A percentile compares a stretch with the other conserved stretches of the same genome.
These are phyloP conservation scores for Acronicta leporina DNA, from an alignment of 2,888 invertebrate genomes.

Conservation along the genomic window DNA sequence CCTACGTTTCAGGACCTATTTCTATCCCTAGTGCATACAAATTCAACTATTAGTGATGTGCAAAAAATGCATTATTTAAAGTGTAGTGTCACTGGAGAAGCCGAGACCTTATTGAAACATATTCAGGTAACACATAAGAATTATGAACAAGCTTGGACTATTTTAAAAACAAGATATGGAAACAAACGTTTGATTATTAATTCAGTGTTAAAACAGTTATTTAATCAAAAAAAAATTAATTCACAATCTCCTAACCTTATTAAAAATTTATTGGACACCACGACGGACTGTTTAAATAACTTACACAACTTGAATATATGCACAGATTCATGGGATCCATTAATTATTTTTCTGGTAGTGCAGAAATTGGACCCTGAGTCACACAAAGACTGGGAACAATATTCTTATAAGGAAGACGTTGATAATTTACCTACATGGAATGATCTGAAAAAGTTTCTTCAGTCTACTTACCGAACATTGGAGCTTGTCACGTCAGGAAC, in stretches of 20 bases:
- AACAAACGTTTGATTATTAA: constrained; percentile 10
- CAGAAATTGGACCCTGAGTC: constrained; percentile 24
- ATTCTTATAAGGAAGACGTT: neutral
- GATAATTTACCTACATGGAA: constrained; percentile 6
- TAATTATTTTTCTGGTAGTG: constrained; percentile 19
- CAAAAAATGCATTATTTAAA: no score
- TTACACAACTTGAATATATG: constrained; percentile 7
- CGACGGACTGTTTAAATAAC: constrained; percentile 9
- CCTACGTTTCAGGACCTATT: neutral
- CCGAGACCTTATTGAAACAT: no score
- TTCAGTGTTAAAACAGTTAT: constrained; percentile 1
- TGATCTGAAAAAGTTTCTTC: neutral
- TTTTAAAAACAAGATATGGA: constrained; percentile 15
- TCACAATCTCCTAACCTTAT: constrained; percentile 3
- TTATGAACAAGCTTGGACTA: constrained; percentile 33
- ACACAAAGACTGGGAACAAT: constrained; percentile 16
- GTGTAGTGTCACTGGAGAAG: no score
- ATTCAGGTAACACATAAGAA: constrained; percentile 26
- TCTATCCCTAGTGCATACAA: neutral
- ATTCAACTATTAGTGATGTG: no score
- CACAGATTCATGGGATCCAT: constrained; percentile 16
- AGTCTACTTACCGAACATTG: constrained; percentile 7
- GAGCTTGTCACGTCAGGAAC: constrained; percentile 5
- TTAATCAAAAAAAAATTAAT: no score
- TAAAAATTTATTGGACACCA: constrained; percentile 10